Conservation (phyloP, 2,888 invertebrate genomes). For the Tinea pellionella region DNA sequence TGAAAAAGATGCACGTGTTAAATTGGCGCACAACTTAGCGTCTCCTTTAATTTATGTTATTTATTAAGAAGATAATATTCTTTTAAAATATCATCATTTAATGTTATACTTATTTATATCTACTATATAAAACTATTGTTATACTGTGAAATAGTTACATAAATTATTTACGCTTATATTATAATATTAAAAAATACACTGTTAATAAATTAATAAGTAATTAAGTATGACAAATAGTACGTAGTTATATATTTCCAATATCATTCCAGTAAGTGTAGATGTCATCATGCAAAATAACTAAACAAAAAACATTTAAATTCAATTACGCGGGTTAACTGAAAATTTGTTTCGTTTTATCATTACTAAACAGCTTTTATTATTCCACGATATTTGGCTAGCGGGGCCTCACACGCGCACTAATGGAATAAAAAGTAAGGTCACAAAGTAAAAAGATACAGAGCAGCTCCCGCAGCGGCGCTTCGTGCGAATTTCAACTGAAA, state of each 20-base stretch:
- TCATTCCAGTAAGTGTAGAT: no score
- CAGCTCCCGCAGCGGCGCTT: slow-evolving; percentile 60
- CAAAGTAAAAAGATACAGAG: slow-evolving; percentile 68
- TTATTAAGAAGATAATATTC: no score
- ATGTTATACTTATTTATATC: no score
- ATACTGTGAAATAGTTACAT: no score
- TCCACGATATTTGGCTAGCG: slow-evolving; percentile 65
- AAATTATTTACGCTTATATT: no score
- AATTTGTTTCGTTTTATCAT: slow-evolving; percentile 60
- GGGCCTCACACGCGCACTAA: slow-evolving; percentile 64
- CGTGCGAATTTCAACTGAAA: slow-evolving; percentile 67
- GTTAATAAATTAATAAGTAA: no score
- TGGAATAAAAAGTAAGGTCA: slow-evolving; percentile 71
- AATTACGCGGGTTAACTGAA: slow-evolving; percentile 46
- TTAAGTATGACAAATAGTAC: no score
- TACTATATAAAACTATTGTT: no score
- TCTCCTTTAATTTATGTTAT: not conserved
- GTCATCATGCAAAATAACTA: not conserved
- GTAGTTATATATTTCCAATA: no score
- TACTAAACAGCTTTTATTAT: slow-evolving; percentile 69
- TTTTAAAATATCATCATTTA: no score
- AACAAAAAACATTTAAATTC: slow-evolving; percentile 40
- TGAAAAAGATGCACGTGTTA: slow-evolving; percentile 5
- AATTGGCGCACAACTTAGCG: not conserved
- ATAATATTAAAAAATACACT: no score